Base-by-base conservation (phyloP, 2,888 invertebrate genomes). In the Eilema griseolum region DNA sequence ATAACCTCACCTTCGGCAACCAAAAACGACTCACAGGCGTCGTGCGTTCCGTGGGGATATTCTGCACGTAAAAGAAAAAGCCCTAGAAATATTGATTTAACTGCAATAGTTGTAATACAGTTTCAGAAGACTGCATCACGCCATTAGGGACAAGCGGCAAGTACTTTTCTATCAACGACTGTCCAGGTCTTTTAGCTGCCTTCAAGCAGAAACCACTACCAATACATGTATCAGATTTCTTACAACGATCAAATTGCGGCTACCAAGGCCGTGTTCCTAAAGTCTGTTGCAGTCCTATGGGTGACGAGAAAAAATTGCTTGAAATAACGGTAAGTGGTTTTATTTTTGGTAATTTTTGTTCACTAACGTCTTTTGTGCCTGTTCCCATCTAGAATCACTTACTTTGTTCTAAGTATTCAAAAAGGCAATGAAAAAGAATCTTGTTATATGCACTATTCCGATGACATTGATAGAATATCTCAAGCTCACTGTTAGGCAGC, bases 201-300 rank as follows among this genome's bases (percentile, higher is more conserved):
- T 91, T 95, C 71, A 86, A 94, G 10, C 31, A 93, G 71, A 79
- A 89, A 8, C 92, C 94, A 0, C 77, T 96, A 0, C 86, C 89
- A 0, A 85, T 80, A 11, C 76, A 85, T 3, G 83, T 94, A 0
- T 83, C 91, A 2, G 89, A 82, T 14, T 96, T 94, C 78, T 85
- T 96, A 33, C 89, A 92, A 64, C 85, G 89, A 72, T 96, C 96
- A 0, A 95, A 96, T 72, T 96, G 96, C 76, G 96, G 96, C 0
- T 96, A 96, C 76, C 87, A 91, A 1, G 95, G 92, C 0, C 88
- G 46, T 7, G 16, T 88, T 28, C 96, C 96, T 0, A 90, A 85
- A 31, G 96, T 96, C 0, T 96, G 96, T 85, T 96, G 96, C 71
- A 95, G 95, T 0, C 91, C 92, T 0, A 41, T 93, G 28, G 90